Base-by-base conservation (phyloP, 2,113 vertebrate species). In the Heterochromis multidens region DNA sequence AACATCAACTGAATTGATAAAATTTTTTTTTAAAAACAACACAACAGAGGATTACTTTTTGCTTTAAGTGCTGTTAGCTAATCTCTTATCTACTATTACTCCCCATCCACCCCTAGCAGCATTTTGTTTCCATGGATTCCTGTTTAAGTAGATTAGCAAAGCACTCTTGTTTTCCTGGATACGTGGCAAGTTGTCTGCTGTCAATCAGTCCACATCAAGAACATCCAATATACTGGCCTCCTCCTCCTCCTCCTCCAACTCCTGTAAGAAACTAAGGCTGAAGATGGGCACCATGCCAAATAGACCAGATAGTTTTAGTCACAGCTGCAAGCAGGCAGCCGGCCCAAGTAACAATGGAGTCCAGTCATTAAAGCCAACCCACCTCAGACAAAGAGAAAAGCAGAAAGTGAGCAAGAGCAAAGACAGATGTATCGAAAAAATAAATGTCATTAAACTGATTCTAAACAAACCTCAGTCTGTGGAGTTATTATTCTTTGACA, bases 241-340 rank as follows among this genome's bases (percentile, higher is more conserved):
- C 52, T 16, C 82, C 78, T 83, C 82, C 88, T 67, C 61, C 76
- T 35, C 57, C 72, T 88, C 46, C 57, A 87, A 65, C 84, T 80
- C 83, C 85, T 82, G 82, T 87, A 91, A 92, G 89, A 92, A 89
- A 83, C 83, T 57, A 86, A 86, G 83, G 92, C 83, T 77, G 62
- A 86, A 81, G 91, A 77, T 49, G 58, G 91, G 92, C 89, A 9
- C 31, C 25, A 19, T 88, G 95, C 95, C 95, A 95, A 95, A 92
- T 90, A 89, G 87, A 90, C 87, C 82, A 90, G 91, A 95, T 95
- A 94, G 93, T 92, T 95, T 93, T 87, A 91, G 93, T 92, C 94
- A 96, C 95, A 95, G 94, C 96, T 97, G 96, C 92, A 93, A 92
- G 91, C 94, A 95, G 93, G 83, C 92, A 83, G 93, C 87, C 35